A percentile compares a stretch with the other conserved stretches of the same genome.
phyloP scores from a whole-genome alignment of 2,797 vertebrate species.

The Pelochelys cantorii region DNA sequence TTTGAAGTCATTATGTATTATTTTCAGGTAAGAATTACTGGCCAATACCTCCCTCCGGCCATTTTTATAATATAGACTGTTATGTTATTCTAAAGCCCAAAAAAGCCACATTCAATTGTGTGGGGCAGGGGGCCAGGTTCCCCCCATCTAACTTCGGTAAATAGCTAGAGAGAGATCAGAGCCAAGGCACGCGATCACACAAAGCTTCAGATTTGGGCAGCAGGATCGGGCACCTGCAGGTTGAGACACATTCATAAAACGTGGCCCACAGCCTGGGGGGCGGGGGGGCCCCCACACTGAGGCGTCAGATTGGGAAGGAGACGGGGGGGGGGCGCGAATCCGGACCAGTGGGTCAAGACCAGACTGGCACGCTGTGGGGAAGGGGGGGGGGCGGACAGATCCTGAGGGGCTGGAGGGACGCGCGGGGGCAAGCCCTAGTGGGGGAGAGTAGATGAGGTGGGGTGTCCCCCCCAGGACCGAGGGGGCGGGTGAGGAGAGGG shows the following conservation, averaged over 20 bases:
- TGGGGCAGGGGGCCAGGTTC: accelerated
- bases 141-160: not conserved
- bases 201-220: not conserved
- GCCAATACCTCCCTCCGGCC: too few relatives aligned
- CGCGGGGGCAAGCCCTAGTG: too few relatives aligned
- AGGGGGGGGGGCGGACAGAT: not conserved
- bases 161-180: not conserved
- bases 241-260: too few relatives aligned
- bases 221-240: not conserved
- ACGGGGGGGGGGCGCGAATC: too few relatives aligned
- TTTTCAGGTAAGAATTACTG: not conserved
- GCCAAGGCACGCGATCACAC: too few relatives aligned
- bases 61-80: not conserved
- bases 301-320: not conserved
- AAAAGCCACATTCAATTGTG: not conserved
- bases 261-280: not conserved
- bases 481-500: too few relatives aligned
- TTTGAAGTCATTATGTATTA: not conserved
- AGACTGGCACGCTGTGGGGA: too few relatives aligned
- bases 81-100: too few relatives aligned
- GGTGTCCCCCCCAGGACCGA: accelerated
- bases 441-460: accelerated
- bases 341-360: not conserved
- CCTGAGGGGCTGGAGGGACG: too few relatives aligned
- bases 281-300: too few relatives aligned